A percentile compares a stretch with the other conserved stretches of the same genome.
Evolutionary conservation across 2,113 vertebrate species (phyloP).

Genomic region (Melanocharis versteri): DNA sequence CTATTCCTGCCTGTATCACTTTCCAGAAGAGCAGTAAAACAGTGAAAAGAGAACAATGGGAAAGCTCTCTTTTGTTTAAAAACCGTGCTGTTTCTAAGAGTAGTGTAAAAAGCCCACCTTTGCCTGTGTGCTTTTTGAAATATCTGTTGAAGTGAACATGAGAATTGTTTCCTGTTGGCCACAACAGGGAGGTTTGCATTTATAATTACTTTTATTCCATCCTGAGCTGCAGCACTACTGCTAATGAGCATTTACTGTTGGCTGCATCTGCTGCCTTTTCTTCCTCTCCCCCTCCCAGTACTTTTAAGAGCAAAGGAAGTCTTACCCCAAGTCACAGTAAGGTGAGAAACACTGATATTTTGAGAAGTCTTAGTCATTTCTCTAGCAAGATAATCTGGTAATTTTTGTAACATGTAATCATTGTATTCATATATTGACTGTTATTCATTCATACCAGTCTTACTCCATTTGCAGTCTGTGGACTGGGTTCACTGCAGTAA

Average conservation of each 20-base stretch:
- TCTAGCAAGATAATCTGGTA: not conserved
- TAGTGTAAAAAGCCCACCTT: not conserved
- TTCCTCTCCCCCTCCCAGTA: not conserved
- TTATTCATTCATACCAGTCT: not conserved
- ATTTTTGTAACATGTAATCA: not conserved
- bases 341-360: not conserved
- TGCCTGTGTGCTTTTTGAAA: not conserved
- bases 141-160: not conserved
- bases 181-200: not conserved
- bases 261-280: not conserved
- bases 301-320: not conserved
- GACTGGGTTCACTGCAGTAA: not conserved
- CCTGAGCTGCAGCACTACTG: not conserved
- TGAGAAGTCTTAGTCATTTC: not conserved
- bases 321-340: not conserved
- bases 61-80: not conserved
- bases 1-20: not conserved
- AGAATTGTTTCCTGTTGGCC: not conserved
- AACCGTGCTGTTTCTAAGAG: not conserved
- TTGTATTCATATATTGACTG: not conserved
- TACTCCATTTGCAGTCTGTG: not conserved
- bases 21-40: not conserved
- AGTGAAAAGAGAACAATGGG: not conserved
- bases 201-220: not conserved
- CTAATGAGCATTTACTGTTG: not conserved